A percentile compares a stretch with the other conserved stretches of the same genome.
Evolutionary conservation across 2,113 vertebrate genomes (phyloP).

Genomic region (Chitala chitala): DNA sequence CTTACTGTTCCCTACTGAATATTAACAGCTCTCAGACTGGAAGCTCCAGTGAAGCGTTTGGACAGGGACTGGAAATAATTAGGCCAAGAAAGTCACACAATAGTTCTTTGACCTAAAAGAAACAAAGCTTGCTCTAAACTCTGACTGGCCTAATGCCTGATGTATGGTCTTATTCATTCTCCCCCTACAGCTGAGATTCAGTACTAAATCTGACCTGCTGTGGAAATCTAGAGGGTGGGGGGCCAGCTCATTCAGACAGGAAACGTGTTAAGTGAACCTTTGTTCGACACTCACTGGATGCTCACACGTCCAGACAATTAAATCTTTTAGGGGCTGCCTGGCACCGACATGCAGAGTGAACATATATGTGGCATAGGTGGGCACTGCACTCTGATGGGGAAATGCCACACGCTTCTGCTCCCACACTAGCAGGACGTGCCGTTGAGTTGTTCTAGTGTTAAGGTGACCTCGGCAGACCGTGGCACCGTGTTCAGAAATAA

Average conservation of each 20-base stretch:
- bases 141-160: conserved; percentile 7
- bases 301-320: background rate
- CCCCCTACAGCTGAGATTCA: conserved; percentile 14
- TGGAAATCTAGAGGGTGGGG: conserved; percentile 1
- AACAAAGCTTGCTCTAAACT: conserved; percentile 22
- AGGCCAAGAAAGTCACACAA: conserved; percentile 15
- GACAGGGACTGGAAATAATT: conserved; percentile 27
- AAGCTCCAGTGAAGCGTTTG: background rate
- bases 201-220: conserved; percentile 13
- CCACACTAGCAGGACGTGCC: background rate
- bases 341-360: background rate
- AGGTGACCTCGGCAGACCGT: background rate
- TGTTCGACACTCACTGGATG: background rate
- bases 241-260: conserved; percentile 19
- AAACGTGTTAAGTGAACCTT: conserved; percentile 25
- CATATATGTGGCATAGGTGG: background rate
- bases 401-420: background rate
- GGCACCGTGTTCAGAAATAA: background rate
- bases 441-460: background rate
- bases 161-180: conserved; percentile 23
- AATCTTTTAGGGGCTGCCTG: background rate
- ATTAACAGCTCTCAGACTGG: background rate
- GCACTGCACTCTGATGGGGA: background rate
- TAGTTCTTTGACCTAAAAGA: conserved; percentile 28
- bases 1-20: background rate